Evolutionary conservation across 2,888 invertebrate genomes (phyloP), one percentile per base, ranked within the genome.

Genomic region (Apodemia hepburni): DNA sequence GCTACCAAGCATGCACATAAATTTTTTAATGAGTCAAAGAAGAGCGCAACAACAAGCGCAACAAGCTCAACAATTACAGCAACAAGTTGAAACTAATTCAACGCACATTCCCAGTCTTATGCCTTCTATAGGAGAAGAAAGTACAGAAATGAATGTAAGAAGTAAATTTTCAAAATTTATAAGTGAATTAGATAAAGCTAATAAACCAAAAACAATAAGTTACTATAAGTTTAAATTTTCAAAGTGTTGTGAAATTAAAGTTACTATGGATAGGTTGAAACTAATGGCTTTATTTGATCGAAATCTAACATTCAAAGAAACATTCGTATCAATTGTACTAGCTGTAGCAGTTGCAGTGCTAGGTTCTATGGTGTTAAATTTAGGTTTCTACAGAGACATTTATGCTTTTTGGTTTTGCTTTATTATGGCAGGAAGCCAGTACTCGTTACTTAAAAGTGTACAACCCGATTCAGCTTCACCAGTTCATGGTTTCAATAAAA

Each of bases 381-480:
- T 95, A 58, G 95, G 96, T 60, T 96, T 98, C 81, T 99, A 98
- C 87, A 95, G 95, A 73, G 99, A 99, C 81, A 94, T 99, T 62
- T 96, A 96, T 75, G 97, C 98, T 17, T 97, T 99, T 82, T 92
- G 98, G 78, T 98, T 99, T 84, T 99, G 99, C 87, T 97, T 98
- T 73, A 97, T 99, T n/a, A 98, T 99, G 74, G 99, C 99, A 0
- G 96, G 98, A 17, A 98, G 98, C 76, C 99, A 99, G 84, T 99
- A 99, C 85, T 98, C 98, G 0, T 89, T 99, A 70, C 87, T 99
- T 69, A 99, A 99, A 89, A 98, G 98, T 71, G 99, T 99, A 1
- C 99, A 99, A 79, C 99, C 99, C 0, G 99, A 99, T 85, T 98
- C 99, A 0, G 97, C 99, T 0, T 99, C 99, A 2, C 99, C 99